Evolutionary conservation across 2,113 vertebrate genomes (phyloP).

Genomic region (Martes martes): DNA sequence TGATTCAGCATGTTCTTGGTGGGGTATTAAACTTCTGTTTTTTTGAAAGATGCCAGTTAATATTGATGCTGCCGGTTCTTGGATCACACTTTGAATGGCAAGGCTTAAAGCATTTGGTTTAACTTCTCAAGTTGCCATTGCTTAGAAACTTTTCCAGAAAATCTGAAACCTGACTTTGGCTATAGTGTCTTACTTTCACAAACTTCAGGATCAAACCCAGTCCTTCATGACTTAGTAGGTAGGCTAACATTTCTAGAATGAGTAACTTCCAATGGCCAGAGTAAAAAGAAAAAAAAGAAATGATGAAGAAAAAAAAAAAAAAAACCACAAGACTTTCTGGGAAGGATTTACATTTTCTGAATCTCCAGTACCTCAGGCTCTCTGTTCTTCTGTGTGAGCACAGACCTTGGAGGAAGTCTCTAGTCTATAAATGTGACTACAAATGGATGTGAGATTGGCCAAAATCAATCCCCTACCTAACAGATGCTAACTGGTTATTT

Average conservation of each 20-base stretch:
- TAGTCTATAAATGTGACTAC: not conserved
- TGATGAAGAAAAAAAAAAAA: not conserved
- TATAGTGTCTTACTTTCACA: not conserved
- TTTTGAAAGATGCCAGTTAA: not conserved
- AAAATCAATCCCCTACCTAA: not conserved
- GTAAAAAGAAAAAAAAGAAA: not conserved
- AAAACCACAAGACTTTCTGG: not conserved
- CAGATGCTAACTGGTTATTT: not conserved
- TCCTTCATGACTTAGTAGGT: not conserved
- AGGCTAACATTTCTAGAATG: not conserved
- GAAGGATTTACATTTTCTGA: not conserved
- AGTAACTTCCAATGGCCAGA: not conserved
- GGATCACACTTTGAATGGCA: not conserved
- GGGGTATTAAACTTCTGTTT: not conserved
- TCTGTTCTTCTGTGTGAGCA: not conserved
- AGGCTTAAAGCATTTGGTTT: not conserved
- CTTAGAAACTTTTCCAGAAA: not conserved
- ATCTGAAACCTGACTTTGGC: not conserved
- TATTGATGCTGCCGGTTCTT: not conserved
- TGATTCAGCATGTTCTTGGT: not conserved
- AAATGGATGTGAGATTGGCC: not conserved
- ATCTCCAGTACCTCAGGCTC: not conserved
- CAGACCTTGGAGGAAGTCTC: not conserved
- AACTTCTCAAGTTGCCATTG: not conserved
- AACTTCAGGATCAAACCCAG: not conserved